Evolutionary conservation across 2,797 vertebrate species (phyloP), one percentile per base, ranked within the genome.

Genomic region (Crocidura indochinensis): DNA sequence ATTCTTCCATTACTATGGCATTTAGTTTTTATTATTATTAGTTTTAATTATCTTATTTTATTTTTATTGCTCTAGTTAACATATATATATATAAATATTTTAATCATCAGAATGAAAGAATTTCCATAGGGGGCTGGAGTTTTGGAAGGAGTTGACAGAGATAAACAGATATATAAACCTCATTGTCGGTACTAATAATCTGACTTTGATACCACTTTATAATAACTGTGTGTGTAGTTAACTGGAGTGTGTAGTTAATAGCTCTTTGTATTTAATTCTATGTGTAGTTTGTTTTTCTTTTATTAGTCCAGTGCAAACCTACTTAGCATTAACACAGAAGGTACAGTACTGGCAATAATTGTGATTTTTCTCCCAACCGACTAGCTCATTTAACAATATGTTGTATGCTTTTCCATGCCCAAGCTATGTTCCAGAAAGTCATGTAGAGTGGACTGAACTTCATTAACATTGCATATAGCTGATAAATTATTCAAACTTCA

Each of bases 401-500:
- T 49, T 71, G 11, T 44, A 38, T 51, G 27, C 22, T 88, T 75
- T 75, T 80, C 26, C 49, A 6, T 49, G 44, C 2, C 38, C 76
- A 27, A 24, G 8, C 6, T 77, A 31, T 62, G 24, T 68, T 68
- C 95, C 91, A 89, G 80, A 77, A 92, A 65, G 46, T 95, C 22
- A 1, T 6, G 68, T 1, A 94, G 92, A 85, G 27, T 92, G 77
- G 20, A 78, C 10, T n/a, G 9, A 27, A 65, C 89, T 95, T 95
- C 84, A 94, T 90, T 88, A 95, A 89, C 72, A 96, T 91, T 95
- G 92, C 91, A 84, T 91, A 93, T 84, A 95, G 94, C 71, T 95
- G 79, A 96, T 97, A 46, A 96, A 96, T 96, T 96, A 97, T 95
- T 97, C 92, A 97, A 96, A 91, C 83, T 94, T 95, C 88, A 95